phyloP scores from a whole-genome alignment of 2,888 invertebrate genomes.

The Cosmorhoe ocellata region DNA sequence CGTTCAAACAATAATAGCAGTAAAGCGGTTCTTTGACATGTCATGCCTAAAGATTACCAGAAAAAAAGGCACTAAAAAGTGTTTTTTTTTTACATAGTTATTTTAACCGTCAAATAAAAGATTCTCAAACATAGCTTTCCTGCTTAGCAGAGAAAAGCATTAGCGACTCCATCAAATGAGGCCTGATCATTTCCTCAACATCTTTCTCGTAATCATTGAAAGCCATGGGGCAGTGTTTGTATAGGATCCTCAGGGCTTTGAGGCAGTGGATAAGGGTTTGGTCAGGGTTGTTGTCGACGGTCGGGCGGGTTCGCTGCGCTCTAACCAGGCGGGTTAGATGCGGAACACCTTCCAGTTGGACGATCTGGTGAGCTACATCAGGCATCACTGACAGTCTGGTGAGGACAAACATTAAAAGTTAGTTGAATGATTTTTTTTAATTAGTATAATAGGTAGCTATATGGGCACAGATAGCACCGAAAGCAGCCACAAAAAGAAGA shows the following conservation, averaged over 20 bases:
- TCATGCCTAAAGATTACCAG: no score
- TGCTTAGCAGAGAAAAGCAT: conserved; percentile 90
- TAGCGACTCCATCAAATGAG: conserved; percentile 89
- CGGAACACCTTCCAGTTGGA: conserved; percentile 85
- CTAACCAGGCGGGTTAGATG: conserved; percentile 87
- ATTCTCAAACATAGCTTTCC: conserved; percentile 88
- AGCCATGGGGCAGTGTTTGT: conserved; percentile 72
- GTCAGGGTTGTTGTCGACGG: conserved; percentile 64
- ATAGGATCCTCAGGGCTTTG: conserved; percentile 69
- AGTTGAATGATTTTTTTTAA: no score
- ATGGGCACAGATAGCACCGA: no score
- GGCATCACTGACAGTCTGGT: conserved; percentile 85
- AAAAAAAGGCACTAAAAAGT: no score
- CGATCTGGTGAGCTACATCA: conserved; percentile 86
- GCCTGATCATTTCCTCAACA: conserved; percentile 88
- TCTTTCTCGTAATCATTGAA: conserved; percentile 77
- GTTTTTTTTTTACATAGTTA: no score
- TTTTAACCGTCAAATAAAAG: no score
- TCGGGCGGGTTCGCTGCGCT: conserved; percentile 65
- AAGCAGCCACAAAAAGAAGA: no score
- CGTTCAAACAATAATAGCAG: no score
- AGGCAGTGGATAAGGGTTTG: conserved; percentile 75
- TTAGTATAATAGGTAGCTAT: no score
- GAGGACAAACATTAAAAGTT: conserved; percentile 7
- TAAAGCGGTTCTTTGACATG: no score